Base-by-base conservation (phyloP, 2,797 vertebrate genomes). In the Acridotheres tristis region DNA sequence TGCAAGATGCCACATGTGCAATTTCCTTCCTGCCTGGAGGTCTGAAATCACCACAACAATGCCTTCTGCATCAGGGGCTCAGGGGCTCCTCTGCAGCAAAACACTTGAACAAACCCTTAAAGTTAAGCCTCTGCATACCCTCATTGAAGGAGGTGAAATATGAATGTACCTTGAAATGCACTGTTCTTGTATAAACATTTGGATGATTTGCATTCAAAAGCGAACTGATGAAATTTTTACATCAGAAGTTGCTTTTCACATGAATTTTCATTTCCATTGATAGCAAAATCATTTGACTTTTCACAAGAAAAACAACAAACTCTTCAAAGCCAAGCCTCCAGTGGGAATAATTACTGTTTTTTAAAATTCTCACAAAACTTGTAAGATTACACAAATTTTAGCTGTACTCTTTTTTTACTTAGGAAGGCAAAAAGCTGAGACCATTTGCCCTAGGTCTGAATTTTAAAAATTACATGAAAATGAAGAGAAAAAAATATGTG, bases 11-110 rank as follows among this genome's bases (percentile, higher is more conserved):
- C 67, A 53, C 76, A 74, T 51, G 27, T 42, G 43, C 36, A 53
- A 36, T 92, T 93, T 82, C 16, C 69, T 92, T 89, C 77, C 85
- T 75, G 75, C 78, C 88, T 63, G 3, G 16, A 80, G 86, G 58
- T 89, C 85, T 85, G 69, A 76, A 91, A 80, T 94, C 77, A 81
- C 59, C 81, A 74, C 85, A 95, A 63, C 54, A 88, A 92, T 92
- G 36, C 77, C 50, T 94, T 75, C 61, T 73, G 76, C 71, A 90
- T 76, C 83, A 63, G 76, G 87, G 79, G 53, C 79, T 91, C n/a
- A 9, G 85, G 43, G 76, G 34, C 21, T 93, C 22, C 67, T 81
- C 88, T 91, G 78, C 47, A 86, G 71, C 69, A 74, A 91, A 92
- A 89, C 82, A 73, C 79, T 95, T 72, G 62, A 91, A 53, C 79